Percentiles rank a stretch among this genome's conserved stretches.
Conservation (phyloP, 2,113 vertebrate genomes). For the Muscicapa adusta region DNA sequence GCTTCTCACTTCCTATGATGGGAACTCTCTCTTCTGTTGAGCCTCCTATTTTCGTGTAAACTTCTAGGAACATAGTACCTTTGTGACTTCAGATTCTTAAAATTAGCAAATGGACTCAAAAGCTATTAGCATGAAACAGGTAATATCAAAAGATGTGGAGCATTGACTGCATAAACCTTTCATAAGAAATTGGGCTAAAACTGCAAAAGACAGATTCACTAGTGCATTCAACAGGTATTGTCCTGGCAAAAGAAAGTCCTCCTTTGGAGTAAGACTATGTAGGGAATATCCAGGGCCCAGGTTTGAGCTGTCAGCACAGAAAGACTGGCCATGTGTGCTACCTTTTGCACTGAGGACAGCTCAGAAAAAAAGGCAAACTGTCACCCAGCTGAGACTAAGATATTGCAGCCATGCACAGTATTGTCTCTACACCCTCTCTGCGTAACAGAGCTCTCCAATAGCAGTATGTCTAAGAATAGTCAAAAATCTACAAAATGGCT, state of each 20-base stretch:
- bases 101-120: neutral
- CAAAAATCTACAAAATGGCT: neutral
- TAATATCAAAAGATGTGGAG: neutral
- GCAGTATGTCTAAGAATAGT: neutral
- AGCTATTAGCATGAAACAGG: neutral
- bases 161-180: neutral
- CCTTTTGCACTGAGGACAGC: neutral
- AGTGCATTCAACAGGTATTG: neutral
- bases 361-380: neutral
- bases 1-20: neutral
- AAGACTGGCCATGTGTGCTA: neutral
- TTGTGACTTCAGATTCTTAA: neutral
- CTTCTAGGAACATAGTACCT: neutral
- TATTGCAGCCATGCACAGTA: neutral
- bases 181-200: neutral
- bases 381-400: neutral
- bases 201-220: neutral
- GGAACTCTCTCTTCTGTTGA: neutral
- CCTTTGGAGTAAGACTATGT: neutral
- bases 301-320: neutral
- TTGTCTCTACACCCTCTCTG: neutral
- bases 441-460: neutral
- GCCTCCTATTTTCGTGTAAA: neutral
- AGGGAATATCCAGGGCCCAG: neutral
- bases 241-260: neutral